phyloP scores from a whole-genome alignment of 2,113 vertebrate species.

The Patagioenas fasciata region DNA sequence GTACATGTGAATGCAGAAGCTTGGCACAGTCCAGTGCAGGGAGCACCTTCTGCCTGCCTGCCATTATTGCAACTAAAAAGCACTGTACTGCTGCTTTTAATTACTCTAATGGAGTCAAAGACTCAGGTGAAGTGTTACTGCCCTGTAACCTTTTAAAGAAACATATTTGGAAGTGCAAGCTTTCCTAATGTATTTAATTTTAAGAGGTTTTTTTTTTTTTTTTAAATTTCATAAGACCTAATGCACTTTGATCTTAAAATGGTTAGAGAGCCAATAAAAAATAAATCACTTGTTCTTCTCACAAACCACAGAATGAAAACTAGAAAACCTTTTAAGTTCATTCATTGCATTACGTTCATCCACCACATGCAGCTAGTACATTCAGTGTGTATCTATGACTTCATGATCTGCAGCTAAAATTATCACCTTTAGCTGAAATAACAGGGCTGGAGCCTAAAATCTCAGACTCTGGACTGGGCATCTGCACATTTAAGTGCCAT shows the following conservation, averaged over 20 bases:
- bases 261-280: background rate
- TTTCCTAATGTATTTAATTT: background rate
- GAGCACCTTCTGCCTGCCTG: background rate
- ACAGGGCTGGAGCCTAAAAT: background rate
- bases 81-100: background rate
- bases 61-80: background rate
- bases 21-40: fast-evolving
- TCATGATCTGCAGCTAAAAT: background rate
- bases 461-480: background rate
- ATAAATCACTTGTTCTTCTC: background rate
- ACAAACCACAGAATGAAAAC: background rate
- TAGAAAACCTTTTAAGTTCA: background rate
- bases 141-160: background rate
- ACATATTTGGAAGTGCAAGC: background rate
- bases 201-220: background rate
- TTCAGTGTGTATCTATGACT: background rate
- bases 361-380: background rate
- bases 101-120: background rate
- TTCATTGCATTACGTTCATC: background rate
- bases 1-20: fast-evolving
- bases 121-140: background rate
- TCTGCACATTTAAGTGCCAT: background rate
- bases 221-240: background rate
- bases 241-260: background rate
- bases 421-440: background rate